Conservation (phyloP, 2,797 vertebrate species). For the Carapus acus region DNA sequence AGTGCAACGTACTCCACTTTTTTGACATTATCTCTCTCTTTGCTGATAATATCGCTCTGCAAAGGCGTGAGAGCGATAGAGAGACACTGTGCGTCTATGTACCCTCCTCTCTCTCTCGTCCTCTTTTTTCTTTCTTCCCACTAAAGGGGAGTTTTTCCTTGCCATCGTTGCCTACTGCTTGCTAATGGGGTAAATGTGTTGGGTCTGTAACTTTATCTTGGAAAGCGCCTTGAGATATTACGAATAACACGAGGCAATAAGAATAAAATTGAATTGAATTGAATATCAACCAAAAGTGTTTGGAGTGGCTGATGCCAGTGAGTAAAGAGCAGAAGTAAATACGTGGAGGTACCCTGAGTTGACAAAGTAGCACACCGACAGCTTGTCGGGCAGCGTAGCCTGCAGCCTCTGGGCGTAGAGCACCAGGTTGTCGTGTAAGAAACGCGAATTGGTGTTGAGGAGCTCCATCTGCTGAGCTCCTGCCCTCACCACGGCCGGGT, state of each 20-base stretch:
- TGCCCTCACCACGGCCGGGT: constrained; percentile 86
- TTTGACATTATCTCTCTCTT: background rate
- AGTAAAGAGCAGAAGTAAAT: background rate
- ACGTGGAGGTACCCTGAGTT: constrained; percentile 88
- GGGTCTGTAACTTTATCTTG: no score
- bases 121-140: no score
- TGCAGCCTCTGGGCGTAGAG: constrained; percentile 85
- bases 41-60: background rate
- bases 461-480: constrained; percentile 87
- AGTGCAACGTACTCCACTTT: background rate
- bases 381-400: constrained; percentile 81
- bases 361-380: constrained; percentile 94
- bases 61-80: no score
- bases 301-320: background rate
- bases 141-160: no score
- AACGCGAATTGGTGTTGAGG: constrained; percentile 94
- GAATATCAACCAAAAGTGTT: no score
- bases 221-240: no score
- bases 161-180: no score
- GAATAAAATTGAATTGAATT: no score
- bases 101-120: no score
- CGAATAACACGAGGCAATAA: no score
- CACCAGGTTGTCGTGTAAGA: constrained; percentile 92
- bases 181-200: no score
- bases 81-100: no score